These are phyloP conservation scores for Ictidomys tridecemlineatus DNA, from an alignment of 2,113 vertebrate species.

Conservation along the genomic window DNA sequence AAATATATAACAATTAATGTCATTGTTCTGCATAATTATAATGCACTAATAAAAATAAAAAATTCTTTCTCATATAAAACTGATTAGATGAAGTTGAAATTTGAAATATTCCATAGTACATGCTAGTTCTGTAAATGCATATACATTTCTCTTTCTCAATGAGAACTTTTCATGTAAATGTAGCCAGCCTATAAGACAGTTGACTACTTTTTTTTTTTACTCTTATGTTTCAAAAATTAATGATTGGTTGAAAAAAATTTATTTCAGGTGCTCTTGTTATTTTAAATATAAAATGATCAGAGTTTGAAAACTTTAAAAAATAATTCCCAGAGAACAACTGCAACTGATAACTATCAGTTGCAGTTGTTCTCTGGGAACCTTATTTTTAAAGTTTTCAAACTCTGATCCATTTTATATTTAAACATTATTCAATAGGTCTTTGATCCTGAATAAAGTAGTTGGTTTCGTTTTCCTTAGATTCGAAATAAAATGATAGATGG, in stretches of 20 bases:
- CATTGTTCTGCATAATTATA: no score
- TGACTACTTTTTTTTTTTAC: neutral
- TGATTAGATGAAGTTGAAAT: neutral
- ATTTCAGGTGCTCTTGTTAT: neutral
- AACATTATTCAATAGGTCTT: neutral
- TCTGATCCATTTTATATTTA: no score
- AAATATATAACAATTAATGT: no score
- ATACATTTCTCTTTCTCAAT: neutral
- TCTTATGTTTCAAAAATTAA: neutral
- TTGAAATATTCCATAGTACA: neutral
- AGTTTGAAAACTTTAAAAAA: neutral
- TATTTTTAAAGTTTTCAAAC: no score
- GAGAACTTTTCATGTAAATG: neutral
- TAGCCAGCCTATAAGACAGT: neutral
- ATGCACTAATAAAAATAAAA: neutral
- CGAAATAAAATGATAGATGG: constrained; percentile 98
- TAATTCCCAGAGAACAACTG: neutral
- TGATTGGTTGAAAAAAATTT: neutral
- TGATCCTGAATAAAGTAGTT: constrained; percentile 14
- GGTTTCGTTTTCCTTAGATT: constrained; percentile 89
- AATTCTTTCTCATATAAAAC: neutral
- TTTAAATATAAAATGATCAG: neutral
- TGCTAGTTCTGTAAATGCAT: neutral
- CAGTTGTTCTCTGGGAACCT: no score
- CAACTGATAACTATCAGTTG: no score